phyloP scores from a whole-genome alignment of 2,888 invertebrate genomes.

The Cataglyphis livida region DNA sequence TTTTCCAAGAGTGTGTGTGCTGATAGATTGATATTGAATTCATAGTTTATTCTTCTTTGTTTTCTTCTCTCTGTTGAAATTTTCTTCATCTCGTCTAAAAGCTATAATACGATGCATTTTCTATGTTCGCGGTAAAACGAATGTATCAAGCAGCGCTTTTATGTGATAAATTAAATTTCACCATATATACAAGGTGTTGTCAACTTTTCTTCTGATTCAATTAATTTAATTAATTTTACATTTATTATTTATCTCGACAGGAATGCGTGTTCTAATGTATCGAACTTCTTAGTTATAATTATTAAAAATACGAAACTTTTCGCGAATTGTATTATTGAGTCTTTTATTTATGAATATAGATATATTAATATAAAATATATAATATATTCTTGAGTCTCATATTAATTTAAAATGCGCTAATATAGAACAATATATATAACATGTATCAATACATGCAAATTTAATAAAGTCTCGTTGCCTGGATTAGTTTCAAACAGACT shows the following conservation, averaged over 20 bases:
- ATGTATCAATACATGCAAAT: neutral
- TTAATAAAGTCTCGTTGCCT: neutral
- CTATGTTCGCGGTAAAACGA: neutral
- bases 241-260: neutral
- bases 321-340: neutral
- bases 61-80: neutral
- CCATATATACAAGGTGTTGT: neutral
- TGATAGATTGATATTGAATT: neutral
- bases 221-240: neutral
- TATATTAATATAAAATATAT: constrained; percentile 7
- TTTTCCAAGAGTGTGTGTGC: neutral
- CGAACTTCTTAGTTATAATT: neutral
- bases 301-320: neutral
- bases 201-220: neutral
- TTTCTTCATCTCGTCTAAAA: neutral
- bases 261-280: neutral
- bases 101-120: neutral
- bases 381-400: neutral
- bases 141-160: constrained; percentile 13
- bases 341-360: neutral
- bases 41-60: neutral
- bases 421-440: neutral
- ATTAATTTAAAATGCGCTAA: neutral
- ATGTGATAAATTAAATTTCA: constrained; percentile 23
- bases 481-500: neutral